These are phyloP conservation scores for Sphaeramia orbicularis DNA, from an alignment of 2,797 vertebrate genomes.

Conservation along the genomic window DNA sequence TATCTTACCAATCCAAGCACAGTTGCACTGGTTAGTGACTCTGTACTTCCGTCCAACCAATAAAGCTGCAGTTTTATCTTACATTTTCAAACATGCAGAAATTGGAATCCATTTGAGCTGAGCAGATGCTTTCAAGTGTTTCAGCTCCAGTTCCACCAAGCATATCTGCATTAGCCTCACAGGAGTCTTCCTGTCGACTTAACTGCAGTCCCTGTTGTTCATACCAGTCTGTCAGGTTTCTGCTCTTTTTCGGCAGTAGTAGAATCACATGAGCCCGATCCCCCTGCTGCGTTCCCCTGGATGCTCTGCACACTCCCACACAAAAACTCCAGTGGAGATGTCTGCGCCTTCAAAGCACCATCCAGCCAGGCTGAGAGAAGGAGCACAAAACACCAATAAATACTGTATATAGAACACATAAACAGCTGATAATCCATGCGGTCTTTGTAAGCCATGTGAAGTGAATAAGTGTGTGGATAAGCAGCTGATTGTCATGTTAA, in stretches of 20 bases:
- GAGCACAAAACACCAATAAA: constrained; percentile 55
- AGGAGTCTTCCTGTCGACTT: constrained; percentile 73
- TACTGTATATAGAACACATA: constrained; percentile 27
- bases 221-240: constrained; percentile 66
- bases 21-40: constrained; percentile 5
- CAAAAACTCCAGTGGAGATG: constrained; percentile 61
- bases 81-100: constrained; percentile 34
- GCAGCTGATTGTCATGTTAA: constrained; percentile 37
- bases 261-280: constrained; percentile 63
- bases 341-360: constrained; percentile 58
- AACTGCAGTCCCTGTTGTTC: constrained; percentile 62
- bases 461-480: constrained; percentile 16
- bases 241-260: constrained; percentile 53
- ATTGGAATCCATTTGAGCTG: constrained; percentile 46
- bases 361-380: constrained; percentile 34
- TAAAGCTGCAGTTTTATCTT: constrained; percentile 21
- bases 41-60: constrained; percentile 10
- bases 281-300: constrained; percentile 58
- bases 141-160: constrained; percentile 46
- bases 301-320: constrained; percentile 47
- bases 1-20: constrained; percentile 18
- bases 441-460: constrained; percentile 38
- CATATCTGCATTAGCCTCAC: constrained; percentile 56
- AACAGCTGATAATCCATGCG: constrained; percentile 55
- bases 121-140: constrained; percentile 58